Percentiles rank a stretch among this genome's conserved stretches.
Evolutionary conservation across 2,113 vertebrate species (phyloP).

Genomic region (Indicator maculatus): DNA sequence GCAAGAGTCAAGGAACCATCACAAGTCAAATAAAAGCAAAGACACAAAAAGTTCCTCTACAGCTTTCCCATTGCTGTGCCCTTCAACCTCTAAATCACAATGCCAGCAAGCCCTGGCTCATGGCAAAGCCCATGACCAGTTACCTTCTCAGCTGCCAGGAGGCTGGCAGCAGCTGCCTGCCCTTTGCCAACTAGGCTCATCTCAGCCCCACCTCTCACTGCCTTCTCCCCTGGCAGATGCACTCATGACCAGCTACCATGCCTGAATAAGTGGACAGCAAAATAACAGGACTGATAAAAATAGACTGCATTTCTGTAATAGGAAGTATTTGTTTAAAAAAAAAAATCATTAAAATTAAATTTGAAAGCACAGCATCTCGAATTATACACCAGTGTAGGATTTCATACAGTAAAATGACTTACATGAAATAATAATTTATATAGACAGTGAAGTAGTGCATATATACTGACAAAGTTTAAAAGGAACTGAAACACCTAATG

Average conservation of each 20-base stretch:
- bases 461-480: conserved; percentile 37
- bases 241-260: background rate
- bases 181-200: background rate
- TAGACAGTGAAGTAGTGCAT: background rate
- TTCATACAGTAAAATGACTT: background rate
- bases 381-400: background rate
- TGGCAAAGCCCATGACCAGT: accelerated
- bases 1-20: background rate
- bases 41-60: background rate
- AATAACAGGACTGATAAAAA: background rate
- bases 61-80: background rate
- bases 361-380: background rate
- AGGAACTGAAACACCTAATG: background rate
- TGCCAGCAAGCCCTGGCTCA: background rate
- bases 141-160: background rate
- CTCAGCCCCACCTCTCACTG: background rate
- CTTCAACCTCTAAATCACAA: background rate
- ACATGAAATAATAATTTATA: conserved; percentile 2
- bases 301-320: background rate
- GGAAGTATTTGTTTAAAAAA: background rate
- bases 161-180: background rate
- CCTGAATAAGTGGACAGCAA: background rate
- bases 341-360: background rate
- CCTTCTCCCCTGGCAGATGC: background rate
- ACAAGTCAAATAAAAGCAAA: background rate